A percentile compares a stretch with the other conserved stretches of the same genome.
Conservation (phyloP, 2,888 invertebrate genomes). For the Limnephilus lunatus region DNA sequence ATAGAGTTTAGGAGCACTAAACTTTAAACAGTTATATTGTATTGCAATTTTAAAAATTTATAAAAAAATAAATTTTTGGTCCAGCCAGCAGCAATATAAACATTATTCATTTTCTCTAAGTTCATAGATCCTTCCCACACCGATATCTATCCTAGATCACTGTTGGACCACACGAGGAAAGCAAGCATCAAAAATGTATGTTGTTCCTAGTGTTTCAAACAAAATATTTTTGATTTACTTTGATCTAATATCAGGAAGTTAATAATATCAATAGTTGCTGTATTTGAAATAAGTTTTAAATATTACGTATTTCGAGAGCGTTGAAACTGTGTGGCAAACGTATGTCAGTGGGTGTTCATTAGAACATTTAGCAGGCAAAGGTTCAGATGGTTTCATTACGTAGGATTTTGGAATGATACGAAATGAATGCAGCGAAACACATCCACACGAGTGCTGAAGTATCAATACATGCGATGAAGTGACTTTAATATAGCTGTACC, state of each 20-base stretch:
- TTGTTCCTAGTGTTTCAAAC: too few relatives aligned
- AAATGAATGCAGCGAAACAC: not conserved
- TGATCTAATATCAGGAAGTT: not conserved
- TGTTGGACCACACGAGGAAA: too few relatives aligned
- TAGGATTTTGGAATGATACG: not conserved
- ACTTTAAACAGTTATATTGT: too few relatives aligned
- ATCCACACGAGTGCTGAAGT: not conserved
- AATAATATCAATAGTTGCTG: not conserved
- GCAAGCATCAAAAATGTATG: too few relatives aligned
- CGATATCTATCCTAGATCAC: too few relatives aligned
- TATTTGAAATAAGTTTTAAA: not conserved
- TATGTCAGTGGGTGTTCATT: not conserved
- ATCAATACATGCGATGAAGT: conserved; percentile 31
- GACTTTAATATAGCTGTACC: conserved; percentile 4
- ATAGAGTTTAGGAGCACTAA: too few relatives aligned
- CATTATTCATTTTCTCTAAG: too few relatives aligned
- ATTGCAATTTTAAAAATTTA: too few relatives aligned
- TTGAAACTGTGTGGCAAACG: not conserved
- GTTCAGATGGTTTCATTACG: not conserved
- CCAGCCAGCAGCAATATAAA: too few relatives aligned
- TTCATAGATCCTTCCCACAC: too few relatives aligned
- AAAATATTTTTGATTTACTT: not conserved
- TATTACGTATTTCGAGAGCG: not conserved
- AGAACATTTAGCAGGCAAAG: not conserved
- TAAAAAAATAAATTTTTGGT: too few relatives aligned